phyloP scores from a whole-genome alignment of 2,797 vertebrate species.

The Coregonus suidteri region DNA sequence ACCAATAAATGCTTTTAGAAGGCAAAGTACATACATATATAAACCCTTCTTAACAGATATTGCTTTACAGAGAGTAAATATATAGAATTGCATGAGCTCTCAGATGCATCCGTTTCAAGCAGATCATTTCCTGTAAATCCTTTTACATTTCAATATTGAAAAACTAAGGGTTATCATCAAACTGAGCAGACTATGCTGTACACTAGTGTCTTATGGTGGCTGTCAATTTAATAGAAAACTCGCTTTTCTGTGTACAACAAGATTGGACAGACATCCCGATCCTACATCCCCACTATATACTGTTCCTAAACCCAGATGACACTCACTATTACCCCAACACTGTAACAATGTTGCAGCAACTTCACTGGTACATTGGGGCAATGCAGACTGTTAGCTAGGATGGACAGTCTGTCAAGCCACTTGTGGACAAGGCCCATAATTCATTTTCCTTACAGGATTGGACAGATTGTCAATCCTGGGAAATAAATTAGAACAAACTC shows the following conservation, averaged over 20 bases:
- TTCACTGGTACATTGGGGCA: conserved; percentile 19
- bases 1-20: conserved; percentile 35
- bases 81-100: conserved; percentile 50
- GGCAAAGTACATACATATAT: conserved; percentile 39
- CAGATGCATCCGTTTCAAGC: conserved; percentile 41
- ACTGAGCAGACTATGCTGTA: conserved; percentile 65
- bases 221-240: conserved; percentile 27
- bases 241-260: conserved; percentile 50
- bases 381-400: conserved; percentile 35
- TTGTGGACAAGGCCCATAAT: conserved; percentile 2
- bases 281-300: conserved; percentile 31
- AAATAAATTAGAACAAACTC: conserved; percentile 1
- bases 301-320: conserved; percentile 36
- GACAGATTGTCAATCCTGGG: not conserved
- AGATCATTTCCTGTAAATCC: conserved; percentile 44
- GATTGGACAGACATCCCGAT: conserved; percentile 66
- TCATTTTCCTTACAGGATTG: conserved; percentile 10
- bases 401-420: conserved; percentile 14
- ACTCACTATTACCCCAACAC: conserved; percentile 12
- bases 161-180: conserved; percentile 59
- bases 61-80: conserved; percentile 45
- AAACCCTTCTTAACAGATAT: conserved; percentile 49
- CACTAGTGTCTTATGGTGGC: conserved; percentile 70
- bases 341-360: not conserved
- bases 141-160: conserved; percentile 54